Evolutionary conservation across 2,797 vertebrate genomes (phyloP), one percentile per base, ranked within the genome.

Genomic region (Apogon talboti): DNA sequence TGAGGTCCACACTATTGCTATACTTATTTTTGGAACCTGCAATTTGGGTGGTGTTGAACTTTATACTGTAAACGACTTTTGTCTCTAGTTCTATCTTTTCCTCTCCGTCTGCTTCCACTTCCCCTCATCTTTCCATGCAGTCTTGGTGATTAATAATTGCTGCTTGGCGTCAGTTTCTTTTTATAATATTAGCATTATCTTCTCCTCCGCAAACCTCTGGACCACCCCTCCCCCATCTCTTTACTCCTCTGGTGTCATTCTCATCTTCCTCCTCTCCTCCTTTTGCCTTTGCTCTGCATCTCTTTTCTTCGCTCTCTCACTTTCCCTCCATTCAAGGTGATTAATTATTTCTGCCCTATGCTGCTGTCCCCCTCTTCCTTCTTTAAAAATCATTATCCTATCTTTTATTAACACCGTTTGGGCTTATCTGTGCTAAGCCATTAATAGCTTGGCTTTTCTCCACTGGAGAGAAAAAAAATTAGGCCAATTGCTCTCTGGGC

Each of bases 371-470:
- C 51, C 53, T 74, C 68, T 75, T 47, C 46, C 24, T 74, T 82
- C 71, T 81, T 81, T 76, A 83, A 83, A 90, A 84, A 87, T 82
- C 76, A 85, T 79, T 81, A 84, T 67, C 71, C 74, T 79, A 79
- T 86, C 83, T 88, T 88, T 83, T 82, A 86, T 82, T 82, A 84
- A 88, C 71, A 75, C 61, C 65, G 4, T 83, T 79, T 83, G 79
- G 58, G 76, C 81, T 86, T 82, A 83, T 89, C 82, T 73, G 51
- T 64, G 47, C 74, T 74, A 69, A 82, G 74, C 67, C 76, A 71
- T 79, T 82, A 84, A 84, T 72, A 68, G 76, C 53, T 64, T 71
- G 57, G 63, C 62, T 72, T 78, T 75, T 63, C 70, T 75, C 74
- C 59, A 18, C 55, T 35, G 56, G 53, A 24, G 21, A 2, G n/a